These are phyloP conservation scores for Scolopax rusticola DNA, from an alignment of 2,797 vertebrate species.

Conservation along the genomic window DNA sequence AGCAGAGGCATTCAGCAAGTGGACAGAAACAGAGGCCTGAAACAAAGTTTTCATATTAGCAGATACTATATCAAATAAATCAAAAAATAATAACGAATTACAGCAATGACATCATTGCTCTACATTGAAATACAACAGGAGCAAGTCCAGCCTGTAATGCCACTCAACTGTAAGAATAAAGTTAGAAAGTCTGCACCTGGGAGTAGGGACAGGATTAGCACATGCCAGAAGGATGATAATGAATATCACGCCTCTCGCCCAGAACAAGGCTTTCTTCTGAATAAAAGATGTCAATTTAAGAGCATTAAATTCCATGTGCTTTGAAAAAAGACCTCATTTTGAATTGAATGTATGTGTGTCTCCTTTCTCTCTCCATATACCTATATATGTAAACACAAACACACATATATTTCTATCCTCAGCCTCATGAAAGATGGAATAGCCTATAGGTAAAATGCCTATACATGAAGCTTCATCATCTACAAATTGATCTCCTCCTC, in stretches of 20 bases:
- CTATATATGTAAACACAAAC: background rate
- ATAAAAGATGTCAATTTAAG: background rate
- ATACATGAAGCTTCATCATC: background rate
- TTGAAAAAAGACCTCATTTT: background rate
- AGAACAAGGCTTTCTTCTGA: background rate
- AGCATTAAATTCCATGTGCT: background rate
- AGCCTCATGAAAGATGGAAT: background rate
- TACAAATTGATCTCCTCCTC: background rate
- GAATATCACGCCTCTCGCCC: background rate
- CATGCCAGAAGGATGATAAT: background rate
- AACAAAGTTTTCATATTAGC: background rate
- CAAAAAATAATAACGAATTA: background rate
- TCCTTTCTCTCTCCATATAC: background rate
- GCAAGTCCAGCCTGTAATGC: background rate
- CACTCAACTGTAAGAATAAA: background rate
- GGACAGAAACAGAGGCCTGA: background rate
- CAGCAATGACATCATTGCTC: background rate
- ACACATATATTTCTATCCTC: background rate
- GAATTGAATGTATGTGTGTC: background rate
- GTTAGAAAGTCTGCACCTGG: background rate
- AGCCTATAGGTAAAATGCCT: background rate
- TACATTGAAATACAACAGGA: background rate
- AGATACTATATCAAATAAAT: background rate
- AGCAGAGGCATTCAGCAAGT: background rate
- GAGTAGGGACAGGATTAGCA: background rate